These are phyloP conservation scores for Muntiacus muntjak DNA, from an alignment of 2,113 vertebrate species.

Conservation along the genomic window DNA sequence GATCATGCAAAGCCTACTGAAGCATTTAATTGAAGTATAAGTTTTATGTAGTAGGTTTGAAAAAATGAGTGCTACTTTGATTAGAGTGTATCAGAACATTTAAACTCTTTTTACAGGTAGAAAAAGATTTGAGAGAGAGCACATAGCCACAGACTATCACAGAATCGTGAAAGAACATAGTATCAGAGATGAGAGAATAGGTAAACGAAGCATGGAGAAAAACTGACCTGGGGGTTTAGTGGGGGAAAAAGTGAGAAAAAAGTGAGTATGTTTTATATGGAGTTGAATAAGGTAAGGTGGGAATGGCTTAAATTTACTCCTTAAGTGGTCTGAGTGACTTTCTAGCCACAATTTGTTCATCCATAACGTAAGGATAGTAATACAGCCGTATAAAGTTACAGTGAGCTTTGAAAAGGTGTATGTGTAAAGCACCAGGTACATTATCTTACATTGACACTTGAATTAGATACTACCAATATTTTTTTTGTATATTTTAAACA, in stretches of 20 bases:
- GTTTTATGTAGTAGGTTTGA: background rate
- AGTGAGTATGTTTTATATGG: background rate
- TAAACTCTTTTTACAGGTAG: background rate
- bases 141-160: background rate
- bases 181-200: background rate
- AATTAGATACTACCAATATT: background rate
- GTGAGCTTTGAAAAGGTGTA: background rate
- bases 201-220: background rate
- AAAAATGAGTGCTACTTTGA: background rate
- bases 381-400: background rate
- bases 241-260: background rate
- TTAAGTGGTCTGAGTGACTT: background rate
- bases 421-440: background rate
- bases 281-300: background rate
- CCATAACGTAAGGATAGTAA: background rate
- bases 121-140: background rate
- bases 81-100: background rate
- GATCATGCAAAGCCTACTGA: background rate
- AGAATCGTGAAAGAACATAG: background rate
- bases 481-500: background rate
- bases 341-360: background rate
- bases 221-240: background rate
- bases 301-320: background rate
- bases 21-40: background rate
- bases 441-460: background rate